Base-by-base conservation (phyloP, 2,888 invertebrate genomes). In the Papilio gigon region DNA sequence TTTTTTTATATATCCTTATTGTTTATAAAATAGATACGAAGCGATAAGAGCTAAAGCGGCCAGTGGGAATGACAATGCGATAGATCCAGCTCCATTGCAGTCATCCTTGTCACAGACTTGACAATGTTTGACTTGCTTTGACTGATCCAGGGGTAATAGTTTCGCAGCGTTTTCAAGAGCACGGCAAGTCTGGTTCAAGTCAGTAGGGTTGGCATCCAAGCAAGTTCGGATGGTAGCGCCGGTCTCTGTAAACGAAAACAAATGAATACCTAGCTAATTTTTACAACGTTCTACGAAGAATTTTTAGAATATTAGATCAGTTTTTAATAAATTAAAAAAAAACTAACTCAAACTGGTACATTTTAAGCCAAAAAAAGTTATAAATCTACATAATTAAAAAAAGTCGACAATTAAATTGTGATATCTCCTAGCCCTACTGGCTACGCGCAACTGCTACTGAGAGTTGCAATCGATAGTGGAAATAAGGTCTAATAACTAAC, bases 21-120 rank as follows among this genome's bases (percentile, higher is more conserved):
- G 88, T 71, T 89, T 88, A 78, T 80, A 85, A 73, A 83, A 77
- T 14, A 90, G 71, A 76, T 87, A 89, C 4, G 89, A 81, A 47
- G 84, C 82, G 37, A 88, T 44, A 11, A 87, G 78, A 2, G 88
- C 83, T 40, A 87, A 59, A 42, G 83, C 72, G 11, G 87, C 86
- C 6, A 92, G 78, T 12, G 90, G 88, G 65, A 88, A 71, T 5
- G 90, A 89, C 68, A 85, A 80, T 8, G 81, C 74, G 27, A 85
- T 72, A n/a, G 89, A 78, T 11, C 84, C 84, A 65, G 89, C 89
- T 30, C 85, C 86, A 74, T 94, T 94, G 84, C 94, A 94, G 66
- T 82, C 86, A 70, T 94, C 93, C 70, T 85, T 88, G 77, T 90
- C 86, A 77, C 94, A 94, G 50, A 90, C 84, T 68, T 80, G 80